A percentile compares a stretch with the other conserved stretches of the same genome.
phyloP scores from a whole-genome alignment of 2,888 invertebrate genomes.

The Prosapia bicincta region DNA sequence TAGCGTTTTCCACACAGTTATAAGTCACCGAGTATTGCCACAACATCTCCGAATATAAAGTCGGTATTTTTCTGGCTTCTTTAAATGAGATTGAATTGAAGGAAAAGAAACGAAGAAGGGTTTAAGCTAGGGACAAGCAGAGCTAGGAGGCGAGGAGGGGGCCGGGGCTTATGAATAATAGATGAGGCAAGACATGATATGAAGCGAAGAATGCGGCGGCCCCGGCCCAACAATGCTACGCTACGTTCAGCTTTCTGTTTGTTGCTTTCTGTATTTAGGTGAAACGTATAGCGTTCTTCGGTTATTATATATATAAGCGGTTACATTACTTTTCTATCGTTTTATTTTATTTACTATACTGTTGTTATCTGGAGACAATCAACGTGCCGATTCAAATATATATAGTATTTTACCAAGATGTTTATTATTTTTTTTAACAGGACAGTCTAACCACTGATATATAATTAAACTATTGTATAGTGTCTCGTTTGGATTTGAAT shows the following conservation, averaged over 20 bases:
- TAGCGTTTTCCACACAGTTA: too few relatives aligned
- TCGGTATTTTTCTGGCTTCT: neutral
- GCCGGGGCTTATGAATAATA: neutral
- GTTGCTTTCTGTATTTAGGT: neutral
- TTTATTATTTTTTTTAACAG: too few relatives aligned
- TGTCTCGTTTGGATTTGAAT: too few relatives aligned
- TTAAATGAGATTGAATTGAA: constrained; percentile 2
- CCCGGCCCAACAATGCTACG: neutral
- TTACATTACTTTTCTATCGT: too few relatives aligned
- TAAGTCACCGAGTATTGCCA: neutral
- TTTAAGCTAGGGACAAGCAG: neutral
- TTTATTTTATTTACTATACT: too few relatives aligned
- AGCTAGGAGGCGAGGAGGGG: neutral
- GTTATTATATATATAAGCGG: too few relatives aligned
- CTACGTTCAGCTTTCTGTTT: neutral
- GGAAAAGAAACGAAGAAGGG: neutral
- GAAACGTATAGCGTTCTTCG: too few relatives aligned
- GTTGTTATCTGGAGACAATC: too few relatives aligned
- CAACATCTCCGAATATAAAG: neutral
- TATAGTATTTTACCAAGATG: too few relatives aligned
- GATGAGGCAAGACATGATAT: neutral
- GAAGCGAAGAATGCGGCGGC: neutral
- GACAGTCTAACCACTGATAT: too few relatives aligned
- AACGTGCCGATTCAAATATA: too few relatives aligned
- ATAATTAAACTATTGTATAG: too few relatives aligned